A percentile compares a stretch with the other conserved stretches of the same genome.
Conservation (phyloP, 2,113 vertebrate species). For the Apus apus region DNA sequence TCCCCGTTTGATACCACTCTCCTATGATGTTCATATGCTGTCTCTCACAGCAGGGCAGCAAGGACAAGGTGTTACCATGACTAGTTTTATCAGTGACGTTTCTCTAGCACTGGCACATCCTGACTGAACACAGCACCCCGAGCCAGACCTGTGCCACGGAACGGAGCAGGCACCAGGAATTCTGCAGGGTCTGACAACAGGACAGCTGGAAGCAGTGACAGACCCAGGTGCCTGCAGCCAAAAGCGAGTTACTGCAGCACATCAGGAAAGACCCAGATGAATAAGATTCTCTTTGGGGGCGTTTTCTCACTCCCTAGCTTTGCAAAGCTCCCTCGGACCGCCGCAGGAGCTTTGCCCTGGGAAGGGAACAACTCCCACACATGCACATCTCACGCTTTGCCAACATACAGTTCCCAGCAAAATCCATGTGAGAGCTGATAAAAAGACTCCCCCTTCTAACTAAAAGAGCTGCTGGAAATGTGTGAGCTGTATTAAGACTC, state of each 20-base stretch:
- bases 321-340: neutral
- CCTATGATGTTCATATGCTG: rapidly evolving
- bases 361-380: neutral
- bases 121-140: neutral
- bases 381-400: rapidly evolving
- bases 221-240: neutral
- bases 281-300: neutral
- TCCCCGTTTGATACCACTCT: neutral
- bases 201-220: neutral
- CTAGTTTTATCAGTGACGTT: neutral
- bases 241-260: rapidly evolving
- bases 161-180: neutral
- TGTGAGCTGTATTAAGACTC: neutral
- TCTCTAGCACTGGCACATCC: neutral
- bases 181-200: neutral
- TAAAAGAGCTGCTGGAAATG: neutral
- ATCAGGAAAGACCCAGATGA: neutral
- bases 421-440: neutral
- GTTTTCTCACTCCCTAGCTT: neutral
- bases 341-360: neutral
- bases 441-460: neutral
- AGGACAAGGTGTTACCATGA: neutral
- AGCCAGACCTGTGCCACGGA: neutral
- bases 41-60: rapidly evolving
- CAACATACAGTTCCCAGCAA: neutral